phyloP scores from a whole-genome alignment of 2,888 invertebrate genomes.

The Halocaridina rubra region DNA sequence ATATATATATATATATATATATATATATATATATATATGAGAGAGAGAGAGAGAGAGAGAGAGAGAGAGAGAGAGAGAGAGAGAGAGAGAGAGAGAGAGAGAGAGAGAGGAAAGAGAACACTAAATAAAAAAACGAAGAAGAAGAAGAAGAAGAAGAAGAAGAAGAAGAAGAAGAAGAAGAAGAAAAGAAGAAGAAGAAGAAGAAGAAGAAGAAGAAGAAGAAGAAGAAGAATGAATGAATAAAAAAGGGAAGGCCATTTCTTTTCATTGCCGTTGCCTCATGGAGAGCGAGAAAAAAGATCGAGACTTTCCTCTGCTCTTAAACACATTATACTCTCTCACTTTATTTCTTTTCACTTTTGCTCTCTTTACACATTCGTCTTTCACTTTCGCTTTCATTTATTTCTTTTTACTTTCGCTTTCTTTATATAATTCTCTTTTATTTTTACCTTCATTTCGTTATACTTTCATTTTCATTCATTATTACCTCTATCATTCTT shows the following conservation, averaged over 20 bases:
- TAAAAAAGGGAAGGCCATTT: background rate
- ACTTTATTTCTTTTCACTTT: background rate
- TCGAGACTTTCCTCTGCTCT: background rate
- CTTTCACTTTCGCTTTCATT: background rate
- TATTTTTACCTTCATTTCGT: background rate
- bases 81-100: background rate
- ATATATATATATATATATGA: too few species aligned
- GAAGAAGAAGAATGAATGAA: background rate
- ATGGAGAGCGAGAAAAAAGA: too few species aligned
- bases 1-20: too few species aligned
- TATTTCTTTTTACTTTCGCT: background rate
- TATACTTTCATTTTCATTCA: too few species aligned
- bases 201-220: background rate
- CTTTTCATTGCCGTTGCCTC: too few species aligned
- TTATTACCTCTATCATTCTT: too few species aligned
- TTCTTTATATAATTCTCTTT: too few species aligned
- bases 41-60: background rate
- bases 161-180: background rate
- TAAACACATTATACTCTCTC: background rate
- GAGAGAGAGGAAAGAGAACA: background rate
- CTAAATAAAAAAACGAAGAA: background rate
- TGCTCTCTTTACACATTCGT: background rate
- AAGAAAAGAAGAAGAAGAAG: background rate
- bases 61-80: background rate
- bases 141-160: background rate